Evolutionary conservation across 2,797 vertebrate species (phyloP).

Genomic region (Myiotriccus ornatus): DNA sequence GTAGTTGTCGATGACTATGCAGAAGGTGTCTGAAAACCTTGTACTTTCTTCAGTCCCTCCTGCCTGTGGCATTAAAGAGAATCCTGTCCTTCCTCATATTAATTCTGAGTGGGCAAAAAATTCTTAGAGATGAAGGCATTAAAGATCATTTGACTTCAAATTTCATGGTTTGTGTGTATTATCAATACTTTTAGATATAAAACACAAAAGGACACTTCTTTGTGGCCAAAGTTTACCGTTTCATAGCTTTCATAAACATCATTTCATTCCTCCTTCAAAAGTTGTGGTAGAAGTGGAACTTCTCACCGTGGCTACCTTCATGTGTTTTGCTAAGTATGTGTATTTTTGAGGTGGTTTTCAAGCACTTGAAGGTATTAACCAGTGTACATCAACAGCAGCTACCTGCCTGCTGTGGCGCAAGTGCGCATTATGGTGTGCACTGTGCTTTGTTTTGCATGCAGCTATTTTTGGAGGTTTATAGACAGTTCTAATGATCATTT

Average conservation of each 20-base stretch:
- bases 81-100: neutral
- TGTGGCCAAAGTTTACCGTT: neutral
- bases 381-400: neutral
- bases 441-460: fast-evolving
- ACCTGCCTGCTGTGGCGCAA: neutral
- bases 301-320: neutral
- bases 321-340: neutral
- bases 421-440: fast-evolving
- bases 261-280: neutral
- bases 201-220: neutral
- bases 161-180: neutral
- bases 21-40: neutral
- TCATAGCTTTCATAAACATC: neutral
- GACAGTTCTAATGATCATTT: neutral
- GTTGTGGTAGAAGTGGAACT: neutral
- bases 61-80: neutral
- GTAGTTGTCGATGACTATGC: neutral
- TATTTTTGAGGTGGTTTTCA: neutral
- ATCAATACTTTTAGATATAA: neutral
- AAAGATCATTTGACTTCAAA: neutral
- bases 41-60: neutral
- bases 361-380: neutral
- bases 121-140: neutral
- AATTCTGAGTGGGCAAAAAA: neutral
- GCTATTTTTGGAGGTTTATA: neutral